Evolutionary conservation across 2,888 invertebrate species (phyloP), one percentile per base, ranked within the genome.

Genomic region (Aelia acuminata): DNA sequence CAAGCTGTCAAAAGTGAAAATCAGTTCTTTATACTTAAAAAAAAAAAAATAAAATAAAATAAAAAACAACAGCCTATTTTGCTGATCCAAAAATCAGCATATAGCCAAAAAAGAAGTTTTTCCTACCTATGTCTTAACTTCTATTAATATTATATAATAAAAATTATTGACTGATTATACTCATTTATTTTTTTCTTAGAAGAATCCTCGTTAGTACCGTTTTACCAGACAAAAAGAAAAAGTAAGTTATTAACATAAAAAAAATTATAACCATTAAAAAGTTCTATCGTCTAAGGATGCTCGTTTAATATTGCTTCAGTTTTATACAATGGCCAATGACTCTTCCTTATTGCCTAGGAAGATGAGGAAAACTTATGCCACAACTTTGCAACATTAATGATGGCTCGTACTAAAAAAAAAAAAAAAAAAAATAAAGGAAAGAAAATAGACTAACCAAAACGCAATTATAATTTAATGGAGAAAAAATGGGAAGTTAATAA

Each of bases 381-480:
- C 63, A 20, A 35, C 5, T 70, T 35, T 70, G 63, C 63, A 80
- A 80, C 80, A 22, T 80, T 80, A 80, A 80, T 10, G 80, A n/a
- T 20, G n/a, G 39, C 43, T 22, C 43, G n/a, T 4, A 13, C 11
- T 43, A 80, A 80, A 80, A 80, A 80, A 80, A 80, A n/a, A 80
- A 35, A 70, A 15, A 39, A 75, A 20, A n/a, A n/a, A n/a, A n/a
- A n/a, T n/a, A n/a, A n/a, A n/a, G n/a, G 1, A 70, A 70, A 39
- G 35, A 13, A 13, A 31, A 2, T n/a, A n/a, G n/a, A n/a, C n/a
- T n/a, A n/a, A n/a, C n/a, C 39, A 43, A 47, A 80, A 80, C 43
- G n/a, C 43, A 70, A 80, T 80, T 80, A 80, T 80, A 80, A 80
- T 80, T 80, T 80, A 43, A 43, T 43, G 43, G 80, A 22, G n/a